These are phyloP conservation scores for Astatotilapia flaviijosephi DNA, from an alignment of 2,113 vertebrate species.

Conservation along the genomic window DNA sequence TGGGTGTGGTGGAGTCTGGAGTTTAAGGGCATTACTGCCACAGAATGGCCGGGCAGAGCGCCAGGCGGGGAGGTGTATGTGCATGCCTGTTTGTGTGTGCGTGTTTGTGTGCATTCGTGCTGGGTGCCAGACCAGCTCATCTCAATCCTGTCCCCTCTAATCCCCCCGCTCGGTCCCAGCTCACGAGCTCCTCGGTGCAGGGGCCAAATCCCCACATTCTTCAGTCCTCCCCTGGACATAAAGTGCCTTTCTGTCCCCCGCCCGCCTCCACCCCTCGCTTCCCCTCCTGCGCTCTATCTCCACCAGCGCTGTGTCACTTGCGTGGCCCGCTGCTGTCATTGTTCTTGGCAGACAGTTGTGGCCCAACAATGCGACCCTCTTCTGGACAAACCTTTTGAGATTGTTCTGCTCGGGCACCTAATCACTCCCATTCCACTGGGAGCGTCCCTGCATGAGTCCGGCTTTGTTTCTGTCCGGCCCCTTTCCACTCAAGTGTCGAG, in stretches of 20 bases:
- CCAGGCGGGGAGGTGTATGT: conserved; percentile 34
- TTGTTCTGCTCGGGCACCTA: conserved; percentile 17
- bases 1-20: conserved; percentile 60
- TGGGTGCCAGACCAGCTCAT: conserved; percentile 53
- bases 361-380: conserved; percentile 21
- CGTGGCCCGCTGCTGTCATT: conserved; percentile 22
- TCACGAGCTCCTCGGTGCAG: conserved; percentile 52
- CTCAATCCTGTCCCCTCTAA: conserved; percentile 56
- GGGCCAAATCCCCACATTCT: conserved; percentile 64
- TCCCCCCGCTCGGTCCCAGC: conserved; percentile 50
- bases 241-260: conserved; percentile 42
- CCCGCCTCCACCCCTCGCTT: not conserved
- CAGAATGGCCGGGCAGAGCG: conserved; percentile 56
- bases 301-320: conserved; percentile 21
- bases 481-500: not conserved
- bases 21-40: conserved; percentile 64
- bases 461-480: conserved; percentile 22
- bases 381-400: conserved; percentile 48
- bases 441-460: conserved; percentile 10
- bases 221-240: conserved; percentile 45
- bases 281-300: conserved; percentile 3
- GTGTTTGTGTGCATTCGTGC: not conserved
- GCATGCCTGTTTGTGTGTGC: not conserved
- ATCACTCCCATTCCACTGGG: conserved; percentile 29
- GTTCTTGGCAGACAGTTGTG: conserved; percentile 28